Conservation (phyloP, 1,140 invertebrate genomes). For the Lineus longissimus region DNA sequence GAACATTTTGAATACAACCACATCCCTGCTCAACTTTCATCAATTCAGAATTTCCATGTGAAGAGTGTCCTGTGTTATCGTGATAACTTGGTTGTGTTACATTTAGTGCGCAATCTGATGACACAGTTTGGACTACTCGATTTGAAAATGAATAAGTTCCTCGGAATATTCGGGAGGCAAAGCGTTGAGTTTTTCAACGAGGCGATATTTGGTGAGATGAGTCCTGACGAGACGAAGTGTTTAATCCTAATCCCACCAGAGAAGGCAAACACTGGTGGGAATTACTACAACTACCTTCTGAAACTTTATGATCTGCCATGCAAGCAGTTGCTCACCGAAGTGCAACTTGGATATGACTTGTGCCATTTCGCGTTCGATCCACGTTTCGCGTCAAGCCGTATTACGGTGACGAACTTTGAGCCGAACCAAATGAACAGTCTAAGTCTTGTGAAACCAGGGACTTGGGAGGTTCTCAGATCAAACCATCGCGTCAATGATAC, state of each 20-base stretch:
- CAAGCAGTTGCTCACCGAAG: slow-evolving; percentile 35
- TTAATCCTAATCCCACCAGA: slow-evolving; percentile 44
- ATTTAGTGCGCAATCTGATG: slow-evolving; percentile 49
- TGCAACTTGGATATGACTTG: slow-evolving; percentile 33
- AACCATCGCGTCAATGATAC: slow-evolving; percentile 44
- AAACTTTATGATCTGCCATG: slow-evolving; percentile 43
- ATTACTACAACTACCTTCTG: slow-evolving; percentile 30
- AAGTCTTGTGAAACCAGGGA: slow-evolving; percentile 35
- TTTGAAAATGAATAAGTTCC: slow-evolving; percentile 45
- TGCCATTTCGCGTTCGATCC: slow-evolving; percentile 51
- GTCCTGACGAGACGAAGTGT: slow-evolving; percentile 46
- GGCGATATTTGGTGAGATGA: slow-evolving; percentile 49
- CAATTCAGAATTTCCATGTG: slow-evolving; percentile 52
- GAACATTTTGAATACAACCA: slow-evolving; percentile 55
- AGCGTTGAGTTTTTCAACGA: slow-evolving; percentile 47
- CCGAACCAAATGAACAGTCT: slow-evolving; percentile 42
- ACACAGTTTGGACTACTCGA: slow-evolving; percentile 51
- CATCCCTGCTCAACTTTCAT: slow-evolving; percentile 52
- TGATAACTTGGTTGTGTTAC: slow-evolving; percentile 43
- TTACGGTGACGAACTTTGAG: slow-evolving; percentile 49
- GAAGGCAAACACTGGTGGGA: slow-evolving; percentile 21
- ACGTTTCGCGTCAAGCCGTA: slow-evolving; percentile 40
- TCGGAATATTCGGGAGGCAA: slow-evolving; percentile 50
- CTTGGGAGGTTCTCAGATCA: slow-evolving; percentile 39
- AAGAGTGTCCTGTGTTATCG: slow-evolving; percentile 51